These are phyloP conservation scores for Pocota personata DNA, from an alignment of 2,888 invertebrate species.

Conservation along the genomic window DNA sequence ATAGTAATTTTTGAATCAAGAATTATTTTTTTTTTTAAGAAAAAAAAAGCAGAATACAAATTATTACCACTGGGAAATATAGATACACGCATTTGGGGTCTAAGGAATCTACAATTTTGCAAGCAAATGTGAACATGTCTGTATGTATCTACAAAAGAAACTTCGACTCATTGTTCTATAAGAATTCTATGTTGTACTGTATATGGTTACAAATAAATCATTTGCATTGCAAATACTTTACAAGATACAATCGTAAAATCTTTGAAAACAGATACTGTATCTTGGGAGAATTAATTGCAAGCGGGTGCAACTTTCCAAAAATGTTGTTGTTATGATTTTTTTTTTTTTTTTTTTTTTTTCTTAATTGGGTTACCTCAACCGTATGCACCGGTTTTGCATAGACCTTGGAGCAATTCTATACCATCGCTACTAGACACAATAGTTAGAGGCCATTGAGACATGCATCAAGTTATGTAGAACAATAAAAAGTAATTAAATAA, in stretches of 20 bases:
- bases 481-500: conserved; percentile 62
- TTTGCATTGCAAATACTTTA: conserved; percentile 61
- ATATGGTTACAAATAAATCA: conserved; percentile 31
- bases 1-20: conserved; percentile 34
- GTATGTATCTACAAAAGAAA: background rate
- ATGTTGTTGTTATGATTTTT: conserved; percentile 30
- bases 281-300: conserved; percentile 44
- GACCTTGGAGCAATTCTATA: conserved; percentile 55
- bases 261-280: conserved; percentile 32
- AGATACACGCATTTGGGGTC: conserved; percentile 42
- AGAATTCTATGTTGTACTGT: background rate
- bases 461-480: conserved; percentile 53
- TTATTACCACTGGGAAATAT: conserved; percentile 30
- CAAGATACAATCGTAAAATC: conserved; percentile 58
- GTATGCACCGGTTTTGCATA: conserved; percentile 28
- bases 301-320: conserved; percentile 70
- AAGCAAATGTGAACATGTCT: conserved; percentile 1
- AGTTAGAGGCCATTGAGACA: conserved; percentile 47
- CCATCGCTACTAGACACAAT: conserved; percentile 57
- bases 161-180: conserved; percentile 45
- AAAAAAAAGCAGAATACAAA: conserved; percentile 14
- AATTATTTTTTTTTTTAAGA: too few species aligned
- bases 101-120: conserved; percentile 29
- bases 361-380: conserved; percentile 24
- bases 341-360: background rate